Conservation (phyloP, 2,888 invertebrate species). For the Lochmaea capreae region DNA sequence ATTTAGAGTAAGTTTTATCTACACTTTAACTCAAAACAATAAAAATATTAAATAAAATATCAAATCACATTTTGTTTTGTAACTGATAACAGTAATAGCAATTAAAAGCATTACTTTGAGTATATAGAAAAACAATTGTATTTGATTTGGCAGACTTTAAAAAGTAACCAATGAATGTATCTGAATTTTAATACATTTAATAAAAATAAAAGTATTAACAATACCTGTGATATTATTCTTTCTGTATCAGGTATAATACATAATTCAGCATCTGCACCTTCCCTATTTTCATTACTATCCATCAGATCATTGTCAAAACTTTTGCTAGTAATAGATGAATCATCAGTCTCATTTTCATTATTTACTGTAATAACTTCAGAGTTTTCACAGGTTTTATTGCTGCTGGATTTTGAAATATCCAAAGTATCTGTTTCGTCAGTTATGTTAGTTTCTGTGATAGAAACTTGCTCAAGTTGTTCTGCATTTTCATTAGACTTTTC, state of each 20-base stretch:
- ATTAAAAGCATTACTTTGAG: too few relatives aligned
- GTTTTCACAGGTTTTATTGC: slow-evolving; percentile 48
- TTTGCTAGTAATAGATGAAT: slow-evolving; percentile 19
- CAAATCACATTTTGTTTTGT: too few relatives aligned
- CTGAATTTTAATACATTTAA: too few relatives aligned
- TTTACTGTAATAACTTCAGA: slow-evolving; percentile 55
- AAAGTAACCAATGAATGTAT: too few relatives aligned
- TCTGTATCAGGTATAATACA: slow-evolving; percentile 78
- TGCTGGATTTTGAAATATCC: slow-evolving; percentile 17
- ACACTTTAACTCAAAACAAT: too few relatives aligned
- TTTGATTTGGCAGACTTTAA: too few relatives aligned
- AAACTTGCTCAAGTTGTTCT: slow-evolving; percentile 46
- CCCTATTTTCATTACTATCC: slow-evolving; percentile 55
- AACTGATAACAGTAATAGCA: too few relatives aligned
- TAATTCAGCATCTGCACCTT: slow-evolving; percentile 76
- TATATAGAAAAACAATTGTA: too few relatives aligned
- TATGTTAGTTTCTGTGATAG: slow-evolving; percentile 27
- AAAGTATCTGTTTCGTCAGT: slow-evolving; percentile 38
- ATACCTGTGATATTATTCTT: slow-evolving; percentile 72
- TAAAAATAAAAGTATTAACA: not conserved
- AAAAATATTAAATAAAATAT: too few relatives aligned
- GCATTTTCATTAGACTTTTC: slow-evolving; percentile 35
- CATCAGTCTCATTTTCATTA: slow-evolving; percentile 48
- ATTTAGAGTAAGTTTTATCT: too few relatives aligned
- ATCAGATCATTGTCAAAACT: slow-evolving; percentile 49